These are phyloP conservation scores for Spodoptera picta DNA, from an alignment of 2,888 invertebrate genomes.

Conservation along the genomic window DNA sequence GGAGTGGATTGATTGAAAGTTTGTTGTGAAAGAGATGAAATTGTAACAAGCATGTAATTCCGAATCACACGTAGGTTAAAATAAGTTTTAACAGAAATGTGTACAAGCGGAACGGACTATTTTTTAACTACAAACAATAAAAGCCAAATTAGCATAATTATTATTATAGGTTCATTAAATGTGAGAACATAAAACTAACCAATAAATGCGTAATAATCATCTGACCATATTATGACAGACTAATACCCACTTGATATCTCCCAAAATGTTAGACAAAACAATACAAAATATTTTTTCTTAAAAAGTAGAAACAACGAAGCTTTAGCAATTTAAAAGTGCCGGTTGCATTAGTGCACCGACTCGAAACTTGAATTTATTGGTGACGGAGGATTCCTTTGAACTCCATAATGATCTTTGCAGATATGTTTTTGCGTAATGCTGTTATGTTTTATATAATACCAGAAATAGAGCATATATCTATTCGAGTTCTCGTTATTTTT, in stretches of 20 bases:
- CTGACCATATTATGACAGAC: too few relatives aligned
- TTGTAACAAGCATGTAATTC: not conserved
- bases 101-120: too few relatives aligned
- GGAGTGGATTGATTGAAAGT: conserved; percentile 45
- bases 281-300: too few relatives aligned
- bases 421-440: conserved; percentile 67
- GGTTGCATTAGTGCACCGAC: conserved; percentile 52
- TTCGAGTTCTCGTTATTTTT: not conserved
- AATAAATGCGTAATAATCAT: too few relatives aligned
- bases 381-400: conserved; percentile 70
- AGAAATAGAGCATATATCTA: conserved; percentile 11
- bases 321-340: conserved; percentile 57
- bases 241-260: too few relatives aligned
- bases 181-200: too few relatives aligned
- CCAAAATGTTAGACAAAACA: too few relatives aligned
- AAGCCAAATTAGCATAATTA: too few relatives aligned
- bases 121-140: too few relatives aligned
- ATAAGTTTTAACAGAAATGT: too few relatives aligned
- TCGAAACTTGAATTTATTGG: conserved; percentile 71
- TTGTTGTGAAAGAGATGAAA: conserved; percentile 23
- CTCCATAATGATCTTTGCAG: conserved; percentile 65
- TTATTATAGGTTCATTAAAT: too few relatives aligned
- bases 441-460: conserved; percentile 54
- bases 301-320: conserved; percentile 42
- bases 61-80: too few relatives aligned